Percentiles rank a stretch among this genome's conserved stretches.
phyloP scores from a whole-genome alignment of 2,888 invertebrate genomes.

The Leptinotarsa rubiginosa region DNA sequence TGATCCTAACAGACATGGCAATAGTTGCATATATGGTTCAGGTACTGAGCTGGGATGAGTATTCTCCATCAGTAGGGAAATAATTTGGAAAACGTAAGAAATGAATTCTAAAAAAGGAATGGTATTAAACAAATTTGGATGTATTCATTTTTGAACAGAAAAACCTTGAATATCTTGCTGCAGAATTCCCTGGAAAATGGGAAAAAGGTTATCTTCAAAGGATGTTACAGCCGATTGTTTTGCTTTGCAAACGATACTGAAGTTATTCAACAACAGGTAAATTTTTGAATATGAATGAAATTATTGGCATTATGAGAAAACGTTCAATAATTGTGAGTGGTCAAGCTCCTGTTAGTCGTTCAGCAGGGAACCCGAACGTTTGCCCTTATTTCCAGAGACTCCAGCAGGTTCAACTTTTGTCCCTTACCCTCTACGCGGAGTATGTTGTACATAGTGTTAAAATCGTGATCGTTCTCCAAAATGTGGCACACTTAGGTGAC shows the following conservation, averaged over 20 bases:
- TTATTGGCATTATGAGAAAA: too few species aligned
- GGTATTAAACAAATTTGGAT: too few species aligned
- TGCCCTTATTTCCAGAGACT: too few species aligned
- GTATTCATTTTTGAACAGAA: slow-evolving; percentile 71
- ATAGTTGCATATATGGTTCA: slow-evolving; percentile 87
- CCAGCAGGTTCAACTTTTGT: too few species aligned
- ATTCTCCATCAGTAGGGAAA: slow-evolving; percentile 89
- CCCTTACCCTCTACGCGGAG: too few species aligned
- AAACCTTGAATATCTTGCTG: slow-evolving; percentile 92
- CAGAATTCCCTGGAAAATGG: slow-evolving; percentile 93
- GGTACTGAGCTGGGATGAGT: slow-evolving; percentile 71
- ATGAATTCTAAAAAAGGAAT: slow-evolving; percentile 81
- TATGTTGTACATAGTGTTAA: too few species aligned
- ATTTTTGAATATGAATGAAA: too few species aligned
- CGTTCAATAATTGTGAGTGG: too few species aligned
- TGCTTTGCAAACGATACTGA: slow-evolving; percentile 84
- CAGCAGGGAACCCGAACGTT: too few species aligned
- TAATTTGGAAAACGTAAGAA: slow-evolving; percentile 98
- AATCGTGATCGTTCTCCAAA: too few species aligned
- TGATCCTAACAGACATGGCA: slow-evolving; percentile 91
- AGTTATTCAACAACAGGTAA: slow-evolving; percentile 6
- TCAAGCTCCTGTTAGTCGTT: too few species aligned
- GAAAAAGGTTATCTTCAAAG: slow-evolving; percentile 93
- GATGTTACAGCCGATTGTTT: slow-evolving; percentile 83
- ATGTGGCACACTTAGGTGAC: too few species aligned